Percentiles rank a stretch among this genome's conserved stretches.
These are phyloP conservation scores for Arctocebus calabarensis DNA, from an alignment of 2,797 vertebrate genomes.

Conservation along the genomic window DNA sequence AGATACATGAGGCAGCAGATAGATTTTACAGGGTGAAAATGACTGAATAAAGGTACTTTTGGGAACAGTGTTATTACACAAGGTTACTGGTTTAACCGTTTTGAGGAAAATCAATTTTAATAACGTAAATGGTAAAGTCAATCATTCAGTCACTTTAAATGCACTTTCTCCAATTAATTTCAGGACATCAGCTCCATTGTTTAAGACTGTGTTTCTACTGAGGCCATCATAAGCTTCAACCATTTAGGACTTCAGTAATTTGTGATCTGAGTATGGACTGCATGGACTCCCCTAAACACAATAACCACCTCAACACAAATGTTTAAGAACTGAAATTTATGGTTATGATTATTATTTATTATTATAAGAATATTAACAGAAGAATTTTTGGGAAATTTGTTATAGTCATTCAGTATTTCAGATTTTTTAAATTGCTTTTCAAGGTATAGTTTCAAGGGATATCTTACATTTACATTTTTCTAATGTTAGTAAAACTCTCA, in stretches of 20 bases:
- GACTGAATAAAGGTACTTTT: neutral
- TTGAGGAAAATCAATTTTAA: neutral
- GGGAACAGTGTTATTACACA: neutral
- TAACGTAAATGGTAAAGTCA: neutral
- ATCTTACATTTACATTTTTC: neutral
- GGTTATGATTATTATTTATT: neutral
- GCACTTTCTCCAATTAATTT: neutral
- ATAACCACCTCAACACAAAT: neutral
- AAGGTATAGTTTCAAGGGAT: neutral
- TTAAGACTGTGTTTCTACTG: neutral
- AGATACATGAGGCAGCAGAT: neutral
- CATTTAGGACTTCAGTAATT: neutral
- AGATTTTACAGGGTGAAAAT: neutral
- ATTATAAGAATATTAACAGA: neutral
- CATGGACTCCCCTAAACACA: neutral
- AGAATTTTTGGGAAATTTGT: neutral
- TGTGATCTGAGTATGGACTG: neutral
- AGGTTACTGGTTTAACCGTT: neutral
- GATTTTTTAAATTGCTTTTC: neutral
- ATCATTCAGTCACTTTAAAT: neutral
- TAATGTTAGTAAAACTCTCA: neutral
- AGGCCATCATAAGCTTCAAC: conserved; percentile 18
- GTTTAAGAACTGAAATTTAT: neutral
- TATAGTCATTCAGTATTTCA: neutral
- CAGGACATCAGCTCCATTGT: neutral